These are phyloP conservation scores for Platalea minor DNA, from an alignment of 2,797 vertebrate genomes.

Conservation along the genomic window DNA sequence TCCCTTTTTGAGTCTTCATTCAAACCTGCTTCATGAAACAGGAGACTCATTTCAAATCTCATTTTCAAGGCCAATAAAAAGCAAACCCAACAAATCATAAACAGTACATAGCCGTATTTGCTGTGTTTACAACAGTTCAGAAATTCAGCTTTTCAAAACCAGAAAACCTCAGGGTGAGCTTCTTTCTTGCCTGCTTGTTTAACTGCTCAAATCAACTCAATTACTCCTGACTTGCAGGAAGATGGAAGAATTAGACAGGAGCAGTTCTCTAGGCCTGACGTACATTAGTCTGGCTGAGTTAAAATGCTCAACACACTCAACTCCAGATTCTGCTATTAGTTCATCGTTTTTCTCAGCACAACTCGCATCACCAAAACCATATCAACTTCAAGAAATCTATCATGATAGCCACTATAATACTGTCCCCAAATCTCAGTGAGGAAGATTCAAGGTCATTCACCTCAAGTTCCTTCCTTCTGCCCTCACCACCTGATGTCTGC, in stretches of 20 bases:
- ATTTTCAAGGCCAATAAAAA: background rate
- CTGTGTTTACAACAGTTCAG: background rate
- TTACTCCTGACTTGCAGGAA: background rate
- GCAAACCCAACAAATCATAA: background rate
- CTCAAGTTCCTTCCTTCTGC: background rate
- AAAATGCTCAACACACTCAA: background rate
- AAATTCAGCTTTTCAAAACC: background rate
- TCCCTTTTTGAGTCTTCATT: background rate
- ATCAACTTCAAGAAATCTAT: background rate
- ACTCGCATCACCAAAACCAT: background rate
- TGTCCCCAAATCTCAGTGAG: background rate
- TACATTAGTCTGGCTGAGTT: background rate
- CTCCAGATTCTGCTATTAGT: background rate
- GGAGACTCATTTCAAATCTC: background rate
- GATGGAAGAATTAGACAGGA: background rate
- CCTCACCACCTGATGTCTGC: background rate
- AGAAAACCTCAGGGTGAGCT: background rate
- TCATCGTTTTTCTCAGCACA: background rate
- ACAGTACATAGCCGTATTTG: background rate
- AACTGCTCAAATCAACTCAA: background rate
- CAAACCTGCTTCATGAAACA: background rate
- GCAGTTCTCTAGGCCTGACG: background rate
- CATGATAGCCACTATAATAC: background rate
- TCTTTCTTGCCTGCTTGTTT: background rate
- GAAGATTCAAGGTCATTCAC: background rate